Conservation (phyloP, 2,797 vertebrate genomes). For the Nyctalus aviator region DNA sequence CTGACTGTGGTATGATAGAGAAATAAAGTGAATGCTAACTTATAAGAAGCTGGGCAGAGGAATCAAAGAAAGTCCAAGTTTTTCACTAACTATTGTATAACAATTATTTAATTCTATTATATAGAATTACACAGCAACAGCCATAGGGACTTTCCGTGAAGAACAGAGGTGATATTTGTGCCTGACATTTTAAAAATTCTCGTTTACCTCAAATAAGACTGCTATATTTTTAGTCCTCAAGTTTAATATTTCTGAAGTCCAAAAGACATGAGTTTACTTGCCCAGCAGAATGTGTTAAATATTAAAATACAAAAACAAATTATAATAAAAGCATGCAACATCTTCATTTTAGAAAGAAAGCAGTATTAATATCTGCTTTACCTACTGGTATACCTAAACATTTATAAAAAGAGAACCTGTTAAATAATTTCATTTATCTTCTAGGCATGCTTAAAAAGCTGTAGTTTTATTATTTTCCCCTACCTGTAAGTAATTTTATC, state of each 20-base stretch:
- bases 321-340: background rate
- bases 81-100: background rate
- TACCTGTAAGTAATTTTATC: constrained; percentile 27
- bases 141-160: background rate
- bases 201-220: constrained; percentile 47
- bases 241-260: constrained; percentile 50
- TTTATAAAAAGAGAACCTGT: background rate
- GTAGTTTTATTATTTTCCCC: constrained; percentile 21
- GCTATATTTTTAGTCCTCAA: background rate
- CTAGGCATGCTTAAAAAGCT: background rate
- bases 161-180: background rate
- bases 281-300: constrained; percentile 24
- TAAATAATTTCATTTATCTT: background rate
- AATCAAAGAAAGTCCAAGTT: background rate
- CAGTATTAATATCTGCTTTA: background rate
- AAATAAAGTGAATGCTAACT: background rate
- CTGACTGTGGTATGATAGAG: constrained; percentile 23
- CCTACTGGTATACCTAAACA: background rate
- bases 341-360: background rate
- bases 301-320: background rate
- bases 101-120: constrained; percentile 36
- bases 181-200: background rate
- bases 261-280: constrained; percentile 51
- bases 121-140: constrained; percentile 15
- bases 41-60: background rate